These are phyloP conservation scores for Centroberyx gerrardi DNA, from an alignment of 2,797 vertebrate species.

Conservation along the genomic window DNA sequence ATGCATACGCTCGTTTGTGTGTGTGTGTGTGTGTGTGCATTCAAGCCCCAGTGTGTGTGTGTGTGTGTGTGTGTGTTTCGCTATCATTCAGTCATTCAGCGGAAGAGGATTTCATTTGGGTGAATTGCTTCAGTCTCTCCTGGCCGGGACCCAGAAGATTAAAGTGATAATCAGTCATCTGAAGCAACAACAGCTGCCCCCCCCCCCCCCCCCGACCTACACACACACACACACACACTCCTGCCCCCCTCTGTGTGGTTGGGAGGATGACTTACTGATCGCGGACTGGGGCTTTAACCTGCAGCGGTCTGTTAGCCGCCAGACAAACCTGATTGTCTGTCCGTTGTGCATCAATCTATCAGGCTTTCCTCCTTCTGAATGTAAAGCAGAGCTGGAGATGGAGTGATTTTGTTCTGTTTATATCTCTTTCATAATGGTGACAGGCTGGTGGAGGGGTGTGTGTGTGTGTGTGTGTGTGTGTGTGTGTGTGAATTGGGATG, in stretches of 20 bases:
- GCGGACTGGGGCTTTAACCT: constrained; percentile 12
- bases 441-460: not conserved
- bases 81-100: constrained; percentile 19
- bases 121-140: constrained; percentile 38
- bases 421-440: constrained; percentile 5
- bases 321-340: constrained; percentile 31
- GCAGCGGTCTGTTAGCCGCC: not conserved
- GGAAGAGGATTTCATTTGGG: constrained; percentile 52
- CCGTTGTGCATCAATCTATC: constrained; percentile 10
- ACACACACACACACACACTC: too few species aligned
- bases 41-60: not conserved
- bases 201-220: not conserved
- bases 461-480: constrained; percentile 6
- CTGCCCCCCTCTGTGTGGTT: not conserved
- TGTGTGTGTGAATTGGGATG: constrained; percentile 12
- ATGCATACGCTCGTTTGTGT: not conserved
- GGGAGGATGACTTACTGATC: not conserved
- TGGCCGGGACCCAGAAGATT: constrained; percentile 30
- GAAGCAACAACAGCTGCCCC: constrained; percentile 27
- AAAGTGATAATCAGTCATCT: constrained; percentile 51
- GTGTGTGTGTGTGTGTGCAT: not conserved
- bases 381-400: constrained; percentile 25
- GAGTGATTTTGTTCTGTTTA: constrained; percentile 31
- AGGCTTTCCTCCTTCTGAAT: not conserved
- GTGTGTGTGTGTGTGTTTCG: constrained; percentile 9